Evolutionary conservation across 2,113 vertebrate species (phyloP).

Genomic region (Cyanoramphus novaezelandiae): DNA sequence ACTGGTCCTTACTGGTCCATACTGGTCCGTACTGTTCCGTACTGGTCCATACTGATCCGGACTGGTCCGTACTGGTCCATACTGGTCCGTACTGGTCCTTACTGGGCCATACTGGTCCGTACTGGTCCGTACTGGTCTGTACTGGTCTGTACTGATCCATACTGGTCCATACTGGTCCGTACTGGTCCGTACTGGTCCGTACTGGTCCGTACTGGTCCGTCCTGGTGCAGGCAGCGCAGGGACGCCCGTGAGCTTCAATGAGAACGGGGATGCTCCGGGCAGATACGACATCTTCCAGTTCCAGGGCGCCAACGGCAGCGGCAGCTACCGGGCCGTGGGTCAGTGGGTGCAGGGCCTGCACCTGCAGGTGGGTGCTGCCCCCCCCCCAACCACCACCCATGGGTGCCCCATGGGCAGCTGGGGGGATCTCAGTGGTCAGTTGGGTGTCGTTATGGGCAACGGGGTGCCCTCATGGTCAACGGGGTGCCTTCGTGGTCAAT

Average conservation of each 20-base stretch:
- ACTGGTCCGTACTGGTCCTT: fast-evolving
- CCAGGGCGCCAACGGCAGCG: slow-evolving; percentile 83
- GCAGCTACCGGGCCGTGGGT: background rate
- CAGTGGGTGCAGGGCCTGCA: slow-evolving; percentile 26
- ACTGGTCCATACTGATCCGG: too few relatives aligned
- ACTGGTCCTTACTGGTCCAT: too few relatives aligned
- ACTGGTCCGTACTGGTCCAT: too few relatives aligned
- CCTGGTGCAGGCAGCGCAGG: slow-evolving; percentile 85
- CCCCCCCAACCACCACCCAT: too few relatives aligned
- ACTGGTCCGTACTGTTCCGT: too few relatives aligned
- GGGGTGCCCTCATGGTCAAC: too few relatives aligned
- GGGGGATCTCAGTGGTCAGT: too few relatives aligned
- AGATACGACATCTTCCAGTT: slow-evolving; percentile 95
- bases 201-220: fast-evolving
- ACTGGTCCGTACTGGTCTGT: fast-evolving
- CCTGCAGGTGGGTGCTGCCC: background rate
- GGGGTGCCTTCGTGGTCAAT: too few relatives aligned
- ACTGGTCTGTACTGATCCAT: background rate
- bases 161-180: too few relatives aligned
- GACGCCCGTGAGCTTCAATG: slow-evolving; percentile 89
- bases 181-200: too few relatives aligned
- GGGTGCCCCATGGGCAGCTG: background rate
- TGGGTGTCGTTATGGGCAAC: background rate
- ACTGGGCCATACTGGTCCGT: background rate
- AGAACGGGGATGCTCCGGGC: slow-evolving; percentile 89